A percentile compares a stretch with the other conserved stretches of the same genome.
These are phyloP conservation scores for Colossoma macropomum DNA, from an alignment of 2,113 vertebrate genomes.

Conservation along the genomic window DNA sequence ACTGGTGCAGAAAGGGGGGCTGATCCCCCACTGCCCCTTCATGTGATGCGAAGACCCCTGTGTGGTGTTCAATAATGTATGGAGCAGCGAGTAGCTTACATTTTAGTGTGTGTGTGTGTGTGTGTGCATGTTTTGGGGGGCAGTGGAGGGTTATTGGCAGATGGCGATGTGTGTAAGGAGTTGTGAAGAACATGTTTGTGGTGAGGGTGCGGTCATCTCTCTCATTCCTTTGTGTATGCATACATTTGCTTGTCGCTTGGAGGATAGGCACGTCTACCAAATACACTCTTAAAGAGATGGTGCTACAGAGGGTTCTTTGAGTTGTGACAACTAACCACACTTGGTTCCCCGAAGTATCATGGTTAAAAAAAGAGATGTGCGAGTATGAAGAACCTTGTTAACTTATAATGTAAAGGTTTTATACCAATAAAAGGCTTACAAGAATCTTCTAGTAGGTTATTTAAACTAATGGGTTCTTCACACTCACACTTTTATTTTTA, in stretches of 20 bases:
- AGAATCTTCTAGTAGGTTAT: no score
- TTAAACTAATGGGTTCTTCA: no score
- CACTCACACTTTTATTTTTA: no score
- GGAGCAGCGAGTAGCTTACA: slow-evolving; percentile 47
- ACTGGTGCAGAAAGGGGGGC: slow-evolving; percentile 59
- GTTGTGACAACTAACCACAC: no score
- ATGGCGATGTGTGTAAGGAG: background rate
- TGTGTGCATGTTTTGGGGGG: slow-evolving; percentile 7
- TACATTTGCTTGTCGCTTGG: background rate
- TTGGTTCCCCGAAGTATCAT: no score
- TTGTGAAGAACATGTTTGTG: background rate
- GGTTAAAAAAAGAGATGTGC: no score
- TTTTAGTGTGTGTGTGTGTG: slow-evolving; percentile 41
- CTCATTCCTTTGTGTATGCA: background rate
- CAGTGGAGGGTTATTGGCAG: background rate
- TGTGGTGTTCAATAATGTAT: slow-evolving; percentile 72
- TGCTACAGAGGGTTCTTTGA: no score
- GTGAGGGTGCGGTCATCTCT: background rate
- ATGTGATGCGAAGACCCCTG: slow-evolving; percentile 38
- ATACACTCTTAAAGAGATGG: no score
- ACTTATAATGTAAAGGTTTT: no score
- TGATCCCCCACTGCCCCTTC: slow-evolving; percentile 49
- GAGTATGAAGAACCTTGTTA: no score
- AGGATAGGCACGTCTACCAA: no score
- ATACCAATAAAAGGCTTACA: no score